phyloP scores from a whole-genome alignment of 92 coral and sea anemone species.

The Nematostella vectensis region DNA sequence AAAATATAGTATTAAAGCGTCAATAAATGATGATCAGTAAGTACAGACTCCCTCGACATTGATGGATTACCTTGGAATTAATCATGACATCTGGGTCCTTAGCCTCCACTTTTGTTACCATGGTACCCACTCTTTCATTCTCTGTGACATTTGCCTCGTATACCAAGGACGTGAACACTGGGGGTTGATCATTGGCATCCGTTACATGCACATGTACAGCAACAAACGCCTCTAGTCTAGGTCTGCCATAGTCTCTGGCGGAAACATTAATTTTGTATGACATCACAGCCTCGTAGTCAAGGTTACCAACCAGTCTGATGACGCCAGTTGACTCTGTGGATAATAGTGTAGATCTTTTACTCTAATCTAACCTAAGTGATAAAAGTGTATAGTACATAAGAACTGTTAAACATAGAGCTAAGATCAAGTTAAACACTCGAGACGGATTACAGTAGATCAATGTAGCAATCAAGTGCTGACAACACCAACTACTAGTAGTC shows the following conservation, averaged over 20 bases:
- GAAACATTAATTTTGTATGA: conserved; percentile 44
- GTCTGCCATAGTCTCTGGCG: conserved; percentile 48
- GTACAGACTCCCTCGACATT: too few relatives aligned
- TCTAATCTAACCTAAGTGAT: too few relatives aligned
- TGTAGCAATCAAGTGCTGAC: too few relatives aligned
- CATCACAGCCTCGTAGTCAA: conserved; percentile 51
- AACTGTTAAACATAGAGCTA: too few relatives aligned
- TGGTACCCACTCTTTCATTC: conserved; percentile 26
- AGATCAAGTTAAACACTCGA: too few relatives aligned
- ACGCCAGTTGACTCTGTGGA: conserved; percentile 44
- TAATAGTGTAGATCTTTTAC: too few relatives aligned
- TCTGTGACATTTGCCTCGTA: conserved; percentile 53
- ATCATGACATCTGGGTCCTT: conserved; percentile 58
- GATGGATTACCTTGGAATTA: conserved; percentile 53
- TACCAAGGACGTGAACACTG: conserved; percentile 38
- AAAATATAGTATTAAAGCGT: too few relatives aligned
- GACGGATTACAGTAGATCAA: too few relatives aligned
- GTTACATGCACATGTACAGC: conserved; percentile 27
- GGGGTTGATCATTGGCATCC: conserved; percentile 53
- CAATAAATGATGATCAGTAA: too few relatives aligned
- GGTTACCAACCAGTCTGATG: conserved; percentile 37
- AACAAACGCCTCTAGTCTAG: conserved; percentile 25
- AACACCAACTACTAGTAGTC: too few relatives aligned
- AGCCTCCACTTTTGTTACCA: conserved; percentile 53
- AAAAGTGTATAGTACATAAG: too few relatives aligned